Evolutionary conservation across 2,888 invertebrate species (phyloP).

Genomic region (Lamproptera curius): DNA sequence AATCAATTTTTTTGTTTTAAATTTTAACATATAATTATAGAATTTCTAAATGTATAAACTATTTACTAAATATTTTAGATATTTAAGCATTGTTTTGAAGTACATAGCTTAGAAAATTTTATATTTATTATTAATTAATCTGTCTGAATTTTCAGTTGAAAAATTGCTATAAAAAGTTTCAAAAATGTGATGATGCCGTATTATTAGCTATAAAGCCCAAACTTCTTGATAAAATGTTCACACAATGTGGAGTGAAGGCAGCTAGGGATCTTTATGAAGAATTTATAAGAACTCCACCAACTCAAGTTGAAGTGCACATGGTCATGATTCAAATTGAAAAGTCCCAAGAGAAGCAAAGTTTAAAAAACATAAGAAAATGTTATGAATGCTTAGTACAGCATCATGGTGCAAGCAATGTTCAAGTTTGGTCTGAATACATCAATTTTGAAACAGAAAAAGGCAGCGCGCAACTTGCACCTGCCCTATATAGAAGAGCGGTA

Average conservation of each 20-base stretch:
- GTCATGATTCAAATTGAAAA: slow-evolving; percentile 80
- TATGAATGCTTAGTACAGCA: slow-evolving; percentile 81
- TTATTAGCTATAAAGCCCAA: slow-evolving; percentile 77
- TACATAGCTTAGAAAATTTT: too few species aligned
- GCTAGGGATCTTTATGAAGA: slow-evolving; percentile 81
- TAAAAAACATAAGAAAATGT: slow-evolving; percentile 76
- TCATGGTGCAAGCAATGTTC: slow-evolving; percentile 81
- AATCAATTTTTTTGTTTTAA: too few species aligned
- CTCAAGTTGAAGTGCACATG: slow-evolving; percentile 78
- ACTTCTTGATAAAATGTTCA: slow-evolving; percentile 78
- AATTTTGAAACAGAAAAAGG: slow-evolving; percentile 82
- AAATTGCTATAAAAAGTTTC: slow-evolving; percentile 51
- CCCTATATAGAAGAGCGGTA: slow-evolving; percentile 81
- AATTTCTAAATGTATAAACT: too few species aligned
- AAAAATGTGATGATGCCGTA: slow-evolving; percentile 69
- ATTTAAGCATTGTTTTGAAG: too few species aligned
- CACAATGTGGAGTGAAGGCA: slow-evolving; percentile 68
- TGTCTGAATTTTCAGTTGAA: slow-evolving; percentile 53
- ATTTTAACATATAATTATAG: too few species aligned
- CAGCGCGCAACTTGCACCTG: slow-evolving; percentile 71
- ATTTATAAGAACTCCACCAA: slow-evolving; percentile 77
- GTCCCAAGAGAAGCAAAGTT: slow-evolving; percentile 57
- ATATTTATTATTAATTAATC: too few species aligned
- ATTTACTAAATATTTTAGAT: too few species aligned
- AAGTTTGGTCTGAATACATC: slow-evolving; percentile 86